A percentile compares a stretch with the other conserved stretches of the same genome.
These are phyloP conservation scores for Turdus rufiventris DNA, from an alignment of 2,113 vertebrate species.

Conservation along the genomic window DNA sequence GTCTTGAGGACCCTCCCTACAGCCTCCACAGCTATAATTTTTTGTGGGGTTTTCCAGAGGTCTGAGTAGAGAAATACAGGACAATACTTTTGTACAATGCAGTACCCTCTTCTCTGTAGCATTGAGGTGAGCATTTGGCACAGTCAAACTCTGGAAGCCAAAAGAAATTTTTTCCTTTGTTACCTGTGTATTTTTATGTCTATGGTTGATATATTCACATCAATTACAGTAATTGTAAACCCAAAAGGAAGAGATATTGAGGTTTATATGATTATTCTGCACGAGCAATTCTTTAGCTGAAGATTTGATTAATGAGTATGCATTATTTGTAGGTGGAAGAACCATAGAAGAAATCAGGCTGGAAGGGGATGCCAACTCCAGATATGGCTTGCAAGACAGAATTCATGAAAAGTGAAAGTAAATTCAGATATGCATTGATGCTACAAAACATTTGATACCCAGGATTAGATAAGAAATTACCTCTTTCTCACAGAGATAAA, in stretches of 20 bases:
- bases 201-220: not conserved
- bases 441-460: not conserved
- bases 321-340: not conserved
- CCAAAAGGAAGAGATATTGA: not conserved
- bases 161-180: not conserved
- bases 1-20: not conserved
- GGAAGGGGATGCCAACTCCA: not conserved
- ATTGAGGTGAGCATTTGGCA: not conserved
- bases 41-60: not conserved
- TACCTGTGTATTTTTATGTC: not conserved
- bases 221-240: not conserved
- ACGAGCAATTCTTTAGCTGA: not conserved
- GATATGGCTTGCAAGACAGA: not conserved
- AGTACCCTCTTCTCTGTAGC: not conserved
- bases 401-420: not conserved
- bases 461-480: not conserved
- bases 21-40: not conserved
- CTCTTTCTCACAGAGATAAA: not conserved
- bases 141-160: not conserved
- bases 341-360: not conserved
- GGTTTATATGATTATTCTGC: not conserved
- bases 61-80: not conserved
- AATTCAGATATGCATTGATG: not conserved
- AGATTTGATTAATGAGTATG: not conserved
- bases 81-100: not conserved